Evolutionary conservation across 2,113 vertebrate species (phyloP), one percentile per base, ranked within the genome.

Genomic region (Rhynchomys soricoides): DNA sequence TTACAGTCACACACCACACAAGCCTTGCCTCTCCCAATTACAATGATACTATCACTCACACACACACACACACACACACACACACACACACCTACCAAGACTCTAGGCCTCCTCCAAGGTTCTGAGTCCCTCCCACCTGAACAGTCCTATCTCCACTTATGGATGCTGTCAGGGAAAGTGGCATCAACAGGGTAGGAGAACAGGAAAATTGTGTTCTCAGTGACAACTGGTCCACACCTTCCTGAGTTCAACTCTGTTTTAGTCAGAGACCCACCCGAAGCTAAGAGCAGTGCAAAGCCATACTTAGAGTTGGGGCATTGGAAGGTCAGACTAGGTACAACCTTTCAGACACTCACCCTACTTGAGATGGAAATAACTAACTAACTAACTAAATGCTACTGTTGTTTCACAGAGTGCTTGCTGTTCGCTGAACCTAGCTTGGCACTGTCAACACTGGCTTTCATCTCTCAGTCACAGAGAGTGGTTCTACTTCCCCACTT

Each of bases 121-220:
- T 91, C 75, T 83, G 75, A 24, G 37, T 81, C 40, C 40, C 75
- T 59, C 50, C 15, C 68, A 26, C 66, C 62, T 59, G 24, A 40
- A 45, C 64, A 6, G 40, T 16, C 45, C 62, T n/a, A 40, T 79
- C 19, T 62, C 64, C 6, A 12, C 34, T 62, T 43, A 50, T 57
- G 59, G 89, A 50, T 21, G 37, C n/a, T 43, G 71, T 64, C 85
- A 57, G 48, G 74, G 79, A 64, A 15, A 2, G 48, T 17, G 45
- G 64, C 50, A 73, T 22, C 24, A 26, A 66, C 10, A 4, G 29
- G 64, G 11, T 4, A 0, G 5, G 29, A 62, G 0, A 55, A 0
- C 9, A 59, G 55, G 64, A 34, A 82, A 68, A 48, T 34, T 16
- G 50, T n/a, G 10, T 64, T 93, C 62, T 45, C 59, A 85, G 78